A percentile compares a stretch with the other conserved stretches of the same genome.
Conservation (phyloP, 2,888 invertebrate species). For the Ormia ochracea region DNA sequence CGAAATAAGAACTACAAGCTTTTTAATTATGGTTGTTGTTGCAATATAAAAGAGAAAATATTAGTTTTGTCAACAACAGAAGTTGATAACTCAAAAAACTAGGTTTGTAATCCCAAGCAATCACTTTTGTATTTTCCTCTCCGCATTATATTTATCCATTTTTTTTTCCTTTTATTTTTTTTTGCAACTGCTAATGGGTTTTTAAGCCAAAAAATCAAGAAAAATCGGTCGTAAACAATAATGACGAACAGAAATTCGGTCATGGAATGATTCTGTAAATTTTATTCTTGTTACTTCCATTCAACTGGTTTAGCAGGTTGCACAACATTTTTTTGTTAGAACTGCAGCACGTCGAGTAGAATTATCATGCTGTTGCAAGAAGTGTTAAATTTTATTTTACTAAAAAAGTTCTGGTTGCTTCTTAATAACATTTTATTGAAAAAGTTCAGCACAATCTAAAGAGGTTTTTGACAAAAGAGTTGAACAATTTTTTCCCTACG, state of each 20-base stretch:
- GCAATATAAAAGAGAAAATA: background rate
- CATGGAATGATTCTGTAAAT: conserved; percentile 44
- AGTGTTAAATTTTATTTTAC: no score
- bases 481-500: background rate
- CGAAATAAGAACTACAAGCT: background rate
- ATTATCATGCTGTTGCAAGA: no score
- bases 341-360: conserved; percentile 4
- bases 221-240: conserved; percentile 58
- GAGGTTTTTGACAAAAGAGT: background rate
- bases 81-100: conserved; percentile 33
- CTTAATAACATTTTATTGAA: no score
- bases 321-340: background rate
- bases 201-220: conserved; percentile 41
- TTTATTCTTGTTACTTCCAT: background rate
- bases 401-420: no score
- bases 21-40: conserved; percentile 44
- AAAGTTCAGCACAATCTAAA: background rate
- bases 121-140: conserved; percentile 8
- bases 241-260: conserved; percentile 41
- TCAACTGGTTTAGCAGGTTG: background rate
- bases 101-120: conserved; percentile 32
- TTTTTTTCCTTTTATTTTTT: background rate
- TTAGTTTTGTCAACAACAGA: conserved; percentile 19
- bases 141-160: background rate
- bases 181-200: background rate